A percentile compares a stretch with the other conserved stretches of the same genome.
Evolutionary conservation across 2,797 vertebrate genomes (phyloP).

Genomic region (Nasua narica): DNA sequence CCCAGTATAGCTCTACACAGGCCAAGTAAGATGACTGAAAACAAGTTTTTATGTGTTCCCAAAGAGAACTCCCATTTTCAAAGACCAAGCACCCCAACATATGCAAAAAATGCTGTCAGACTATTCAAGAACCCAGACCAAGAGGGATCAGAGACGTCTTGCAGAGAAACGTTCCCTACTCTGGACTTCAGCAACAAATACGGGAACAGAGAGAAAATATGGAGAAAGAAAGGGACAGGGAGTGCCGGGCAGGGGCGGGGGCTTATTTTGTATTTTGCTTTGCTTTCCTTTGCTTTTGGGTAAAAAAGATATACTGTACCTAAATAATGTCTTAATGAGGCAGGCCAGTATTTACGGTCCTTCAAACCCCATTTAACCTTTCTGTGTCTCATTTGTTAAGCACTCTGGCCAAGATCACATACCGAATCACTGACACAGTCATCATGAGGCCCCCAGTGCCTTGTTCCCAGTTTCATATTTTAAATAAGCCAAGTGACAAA

Average conservation of each 20-base stretch:
- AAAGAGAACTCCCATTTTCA: constrained; percentile 26
- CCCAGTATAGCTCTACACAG: not conserved
- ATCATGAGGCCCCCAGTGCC: constrained; percentile 60
- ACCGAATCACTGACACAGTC: constrained; percentile 72
- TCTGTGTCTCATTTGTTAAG: constrained; percentile 62
- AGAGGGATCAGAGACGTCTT: not conserved
- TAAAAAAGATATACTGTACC: not conserved
- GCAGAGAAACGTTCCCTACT: not conserved
- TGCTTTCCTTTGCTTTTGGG: constrained; percentile 4
- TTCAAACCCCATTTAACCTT: constrained; percentile 62
- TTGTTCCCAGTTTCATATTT: constrained; percentile 70
- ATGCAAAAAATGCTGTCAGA: constrained; percentile 7
- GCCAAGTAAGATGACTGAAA: not conserved
- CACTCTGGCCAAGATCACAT: constrained; percentile 69
- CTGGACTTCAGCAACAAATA: not conserved
- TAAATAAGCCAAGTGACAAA: constrained; percentile 71
- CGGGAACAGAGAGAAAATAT: not conserved
- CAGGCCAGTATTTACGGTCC: constrained; percentile 54
- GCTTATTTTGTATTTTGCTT: not conserved
- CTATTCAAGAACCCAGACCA: constrained; percentile 7
- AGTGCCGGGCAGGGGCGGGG: fast-evolving
- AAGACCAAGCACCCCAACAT: constrained; percentile 14
- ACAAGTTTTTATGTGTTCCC: not conserved
- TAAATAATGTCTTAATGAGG: constrained; percentile 47
- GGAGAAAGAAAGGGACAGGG: not conserved